These are phyloP conservation scores for Auanema sp. DNA, from an alignment of 2,888 invertebrate genomes.

Conservation along the genomic window DNA sequence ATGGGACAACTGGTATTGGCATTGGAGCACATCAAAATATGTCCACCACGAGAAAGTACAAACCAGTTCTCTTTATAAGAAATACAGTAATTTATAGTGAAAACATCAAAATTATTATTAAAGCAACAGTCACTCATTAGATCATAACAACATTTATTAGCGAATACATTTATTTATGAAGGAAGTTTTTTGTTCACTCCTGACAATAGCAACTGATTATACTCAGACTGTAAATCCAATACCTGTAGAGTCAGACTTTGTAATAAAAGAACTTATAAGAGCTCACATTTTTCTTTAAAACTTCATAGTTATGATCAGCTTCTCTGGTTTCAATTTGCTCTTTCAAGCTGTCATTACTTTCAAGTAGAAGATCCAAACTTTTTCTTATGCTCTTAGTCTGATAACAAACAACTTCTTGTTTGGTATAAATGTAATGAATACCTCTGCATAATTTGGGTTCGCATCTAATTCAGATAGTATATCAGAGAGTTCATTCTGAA, in stretches of 20 bases:
- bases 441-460: conserved; percentile 29
- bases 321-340: conserved; percentile 24
- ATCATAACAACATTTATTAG: neutral
- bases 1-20: too few relatives aligned
- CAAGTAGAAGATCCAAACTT: conserved; percentile 26
- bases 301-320: conserved; percentile 39
- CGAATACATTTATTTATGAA: neutral
- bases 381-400: conserved; percentile 22
- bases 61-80: too few relatives aligned
- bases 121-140: neutral
- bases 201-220: too few relatives aligned
- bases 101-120: neutral
- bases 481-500: conserved; percentile 21
- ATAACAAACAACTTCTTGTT: conserved; percentile 19
- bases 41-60: too few relatives aligned
- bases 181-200: too few relatives aligned
- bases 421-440: neutral
- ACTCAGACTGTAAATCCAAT: too few relatives aligned
- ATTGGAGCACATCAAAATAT: too few relatives aligned
- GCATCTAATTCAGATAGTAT: conserved; percentile 23
- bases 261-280: neutral
- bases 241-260: too few relatives aligned
- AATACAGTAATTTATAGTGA: too few relatives aligned
- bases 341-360: conserved; percentile 24
- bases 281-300: conserved; percentile 41